A percentile compares a stretch with the other conserved stretches of the same genome.
phyloP scores from a whole-genome alignment of 2,888 invertebrate genomes.

The Invenusta paracnida region DNA sequence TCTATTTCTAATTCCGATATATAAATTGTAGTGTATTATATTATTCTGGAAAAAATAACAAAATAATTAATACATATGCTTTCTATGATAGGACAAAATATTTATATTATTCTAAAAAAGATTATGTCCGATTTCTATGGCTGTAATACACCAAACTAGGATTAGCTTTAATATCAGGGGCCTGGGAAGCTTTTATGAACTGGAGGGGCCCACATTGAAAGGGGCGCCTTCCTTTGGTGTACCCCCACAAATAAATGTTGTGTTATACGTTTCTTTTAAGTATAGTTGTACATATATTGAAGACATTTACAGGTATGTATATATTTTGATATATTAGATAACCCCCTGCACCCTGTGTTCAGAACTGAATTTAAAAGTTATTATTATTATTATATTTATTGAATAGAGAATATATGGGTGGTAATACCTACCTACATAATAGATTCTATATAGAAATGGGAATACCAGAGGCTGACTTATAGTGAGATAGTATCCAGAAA shows the following conservation, averaged over 20 bases:
- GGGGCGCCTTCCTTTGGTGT: constrained; percentile 5
- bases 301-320: background rate
- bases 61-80: no score
- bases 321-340: background rate
- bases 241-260: constrained; percentile 18
- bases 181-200: constrained; percentile 23
- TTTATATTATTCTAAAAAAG: no score
- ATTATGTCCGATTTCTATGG: no score
- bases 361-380: constrained; percentile 26
- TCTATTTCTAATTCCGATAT: no score
- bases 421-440: no score
- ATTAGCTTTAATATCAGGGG: background rate
- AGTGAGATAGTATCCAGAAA: constrained; percentile 3
- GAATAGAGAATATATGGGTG: constrained; percentile 18
- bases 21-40: no score
- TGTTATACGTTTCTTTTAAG: constrained; percentile 11
- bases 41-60: no score
- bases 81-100: no score
- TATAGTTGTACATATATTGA: background rate
- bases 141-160: no score
- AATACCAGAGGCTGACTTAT: constrained; percentile 21
- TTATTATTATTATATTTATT: constrained; percentile 1
- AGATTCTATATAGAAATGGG: constrained; percentile 21
- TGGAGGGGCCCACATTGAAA: constrained; percentile 28
- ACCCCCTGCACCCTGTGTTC: background rate